Evolutionary conservation across 1,140 invertebrate species (phyloP).

Genomic region (Ceratoteleas bidentatus): DNA sequence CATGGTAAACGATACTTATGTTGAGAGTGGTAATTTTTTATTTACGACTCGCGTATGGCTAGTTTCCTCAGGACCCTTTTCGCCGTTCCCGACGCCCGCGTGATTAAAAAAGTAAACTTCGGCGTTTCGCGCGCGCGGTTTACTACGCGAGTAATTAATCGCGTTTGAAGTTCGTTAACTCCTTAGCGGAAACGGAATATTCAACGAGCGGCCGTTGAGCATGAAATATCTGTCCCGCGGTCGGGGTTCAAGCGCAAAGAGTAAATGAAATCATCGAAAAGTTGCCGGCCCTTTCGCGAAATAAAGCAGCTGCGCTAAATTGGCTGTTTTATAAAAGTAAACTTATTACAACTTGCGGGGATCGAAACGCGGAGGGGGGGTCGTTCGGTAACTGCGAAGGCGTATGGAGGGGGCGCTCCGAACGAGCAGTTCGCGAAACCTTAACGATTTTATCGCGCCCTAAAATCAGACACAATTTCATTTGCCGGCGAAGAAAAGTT

Average conservation of each 20-base stretch:
- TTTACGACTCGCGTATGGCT: too few species aligned
- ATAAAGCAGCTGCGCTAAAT: constrained; percentile 71
- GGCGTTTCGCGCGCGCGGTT: constrained; percentile 51
- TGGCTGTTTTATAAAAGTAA: constrained; percentile 72
- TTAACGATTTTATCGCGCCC: constrained; percentile 66
- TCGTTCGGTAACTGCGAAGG: neutral
- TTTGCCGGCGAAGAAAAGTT: constrained; percentile 54
- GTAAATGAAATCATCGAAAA: constrained; percentile 73
- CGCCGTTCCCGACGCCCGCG: constrained; percentile 46
- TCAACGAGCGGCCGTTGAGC: constrained; percentile 59
- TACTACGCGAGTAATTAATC: constrained; percentile 69
- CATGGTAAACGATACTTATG: too few species aligned
- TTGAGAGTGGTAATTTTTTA: too few species aligned
- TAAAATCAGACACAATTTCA: constrained; percentile 67
- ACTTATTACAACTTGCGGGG: constrained; percentile 68
- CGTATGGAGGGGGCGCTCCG: neutral
- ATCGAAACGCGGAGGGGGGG: constrained; percentile 53
- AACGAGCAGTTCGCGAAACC: constrained; percentile 59
- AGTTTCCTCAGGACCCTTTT: constrained; percentile 3
- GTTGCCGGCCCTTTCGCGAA: constrained; percentile 63
- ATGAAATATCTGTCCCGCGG: constrained; percentile 68
- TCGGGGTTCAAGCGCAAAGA: constrained; percentile 64
- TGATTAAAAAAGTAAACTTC: constrained; percentile 60
- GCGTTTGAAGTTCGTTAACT: constrained; percentile 69
- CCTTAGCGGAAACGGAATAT: constrained; percentile 68